Percentiles rank a stretch among this genome's conserved stretches.
Evolutionary conservation across 2,888 invertebrate species (phyloP).

Genomic region (Bellardia bayeri): DNA sequence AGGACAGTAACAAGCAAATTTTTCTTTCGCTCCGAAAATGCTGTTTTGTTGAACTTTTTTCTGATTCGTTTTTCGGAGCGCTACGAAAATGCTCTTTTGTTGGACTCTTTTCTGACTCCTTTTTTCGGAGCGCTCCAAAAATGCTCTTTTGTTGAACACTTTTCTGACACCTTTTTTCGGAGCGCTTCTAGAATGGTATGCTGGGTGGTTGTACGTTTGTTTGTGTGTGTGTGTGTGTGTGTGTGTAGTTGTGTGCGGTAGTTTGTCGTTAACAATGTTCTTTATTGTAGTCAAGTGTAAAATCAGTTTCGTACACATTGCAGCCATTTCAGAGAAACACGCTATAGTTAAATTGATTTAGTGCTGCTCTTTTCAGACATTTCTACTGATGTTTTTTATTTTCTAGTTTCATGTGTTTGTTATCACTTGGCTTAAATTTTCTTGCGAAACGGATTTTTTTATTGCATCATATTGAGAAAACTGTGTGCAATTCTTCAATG

Average conservation of each 20-base stretch:
- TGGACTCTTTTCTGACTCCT: too few relatives aligned
- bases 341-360: slow-evolving; percentile 51
- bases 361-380: slow-evolving; percentile 43
- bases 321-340: slow-evolving; percentile 23
- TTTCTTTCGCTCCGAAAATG: too few relatives aligned
- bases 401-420: slow-evolving; percentile 1
- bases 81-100: too few relatives aligned
- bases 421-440: slow-evolving; percentile 1
- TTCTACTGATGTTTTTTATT: not conserved
- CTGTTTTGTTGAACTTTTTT: too few relatives aligned
- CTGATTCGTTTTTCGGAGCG: too few relatives aligned
- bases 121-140: too few relatives aligned
- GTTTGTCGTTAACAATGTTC: slow-evolving; percentile 44
- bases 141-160: too few relatives aligned
- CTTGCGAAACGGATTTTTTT: not conserved
- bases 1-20: too few relatives aligned
- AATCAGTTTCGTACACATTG: slow-evolving; percentile 50
- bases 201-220: too few relatives aligned
- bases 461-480: not conserved
- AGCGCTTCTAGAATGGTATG: too few relatives aligned
- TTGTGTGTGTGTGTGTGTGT: not conserved
- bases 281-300: slow-evolving; percentile 58
- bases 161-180: too few relatives aligned
- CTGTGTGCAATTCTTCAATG: not conserved
- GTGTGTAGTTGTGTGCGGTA: not conserved